Evolutionary conservation across 2,113 vertebrate species (phyloP), one percentile per base, ranked within the genome.

Genomic region (Campylomormyrus numenius): DNA sequence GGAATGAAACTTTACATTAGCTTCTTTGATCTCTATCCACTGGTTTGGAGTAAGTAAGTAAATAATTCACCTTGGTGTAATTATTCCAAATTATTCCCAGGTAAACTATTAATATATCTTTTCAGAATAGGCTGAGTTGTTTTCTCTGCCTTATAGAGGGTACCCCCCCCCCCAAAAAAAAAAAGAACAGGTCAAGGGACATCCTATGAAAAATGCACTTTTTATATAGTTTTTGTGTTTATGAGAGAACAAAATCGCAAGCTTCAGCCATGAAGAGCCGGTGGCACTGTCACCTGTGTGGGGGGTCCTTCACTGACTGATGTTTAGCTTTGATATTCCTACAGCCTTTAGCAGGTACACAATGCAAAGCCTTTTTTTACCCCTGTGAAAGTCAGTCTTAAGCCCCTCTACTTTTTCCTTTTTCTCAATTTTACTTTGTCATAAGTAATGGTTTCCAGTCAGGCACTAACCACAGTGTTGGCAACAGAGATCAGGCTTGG

Each of bases 361-460:
- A 10, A 31, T 49, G 70, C 50, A 21, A 53, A 52, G 45, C 62
- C 9, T 50, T 89, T 56, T 52, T 85, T 85, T 53, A 85, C 88
- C 19, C 49, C 13, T 58, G 21, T 66, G 35, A 46, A 58, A 88
- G 39, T 88, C 58, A 45, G 39, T 85, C 45, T 48, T 85, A 85
- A 87, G 50, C 50, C 85, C 85, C 46, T 45, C 85, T 53, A 17
- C 50, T 19, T 27, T 42, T 42, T 10, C 3, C 52, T 21, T 80
- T 53, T 19, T 48, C 11, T 39, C 53, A 31, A 17, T 85, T 24
- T 46, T 84, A 62, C 35, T 85, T 24, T 56, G 80, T 58, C 45
- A 89, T 49, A 83, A 85, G 89, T 39, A 53, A 62, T 62, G 89
- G 77, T 58, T 89, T 89, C 89, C 89, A 89, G 52, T 56, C 77